phyloP scores from a whole-genome alignment of 2,797 vertebrate genomes.

The Onychomys leucogaster region DNA sequence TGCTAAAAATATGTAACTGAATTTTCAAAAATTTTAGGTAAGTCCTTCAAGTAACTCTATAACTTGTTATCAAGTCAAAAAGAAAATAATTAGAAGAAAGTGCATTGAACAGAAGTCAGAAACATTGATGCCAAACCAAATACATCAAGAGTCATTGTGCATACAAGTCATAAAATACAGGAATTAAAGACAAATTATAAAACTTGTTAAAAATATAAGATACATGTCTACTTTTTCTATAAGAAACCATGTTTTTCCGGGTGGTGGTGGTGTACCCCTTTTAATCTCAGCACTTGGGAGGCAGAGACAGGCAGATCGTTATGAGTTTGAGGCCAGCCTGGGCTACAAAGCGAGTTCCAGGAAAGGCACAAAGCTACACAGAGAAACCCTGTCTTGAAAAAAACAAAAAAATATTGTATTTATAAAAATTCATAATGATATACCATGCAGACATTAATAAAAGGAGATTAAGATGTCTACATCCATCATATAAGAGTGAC shows the following conservation, averaged over 20 bases:
- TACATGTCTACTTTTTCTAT: background rate
- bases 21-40: background rate
- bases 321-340: too few species aligned
- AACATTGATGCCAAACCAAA: background rate
- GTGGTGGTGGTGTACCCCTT: too few species aligned
- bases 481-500: background rate
- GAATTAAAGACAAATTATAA: background rate
- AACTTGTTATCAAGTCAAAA: background rate
- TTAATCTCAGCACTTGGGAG: too few species aligned
- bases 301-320: too few species aligned
- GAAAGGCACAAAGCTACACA: too few species aligned
- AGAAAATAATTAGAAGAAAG: background rate
- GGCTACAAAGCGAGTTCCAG: too few species aligned
- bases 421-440: background rate
- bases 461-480: background rate
- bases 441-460: background rate
- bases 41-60: background rate
- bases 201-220: background rate
- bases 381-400: too few species aligned
- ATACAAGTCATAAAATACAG: background rate
- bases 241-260: background rate
- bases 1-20: background rate
- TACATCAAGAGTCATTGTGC: background rate
- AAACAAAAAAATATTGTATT: too few species aligned
- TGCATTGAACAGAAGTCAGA: background rate